Evolutionary conservation across 2,113 vertebrate genomes (phyloP), one percentile per base, ranked within the genome.

Genomic region (Bubalus kerabau): DNA sequence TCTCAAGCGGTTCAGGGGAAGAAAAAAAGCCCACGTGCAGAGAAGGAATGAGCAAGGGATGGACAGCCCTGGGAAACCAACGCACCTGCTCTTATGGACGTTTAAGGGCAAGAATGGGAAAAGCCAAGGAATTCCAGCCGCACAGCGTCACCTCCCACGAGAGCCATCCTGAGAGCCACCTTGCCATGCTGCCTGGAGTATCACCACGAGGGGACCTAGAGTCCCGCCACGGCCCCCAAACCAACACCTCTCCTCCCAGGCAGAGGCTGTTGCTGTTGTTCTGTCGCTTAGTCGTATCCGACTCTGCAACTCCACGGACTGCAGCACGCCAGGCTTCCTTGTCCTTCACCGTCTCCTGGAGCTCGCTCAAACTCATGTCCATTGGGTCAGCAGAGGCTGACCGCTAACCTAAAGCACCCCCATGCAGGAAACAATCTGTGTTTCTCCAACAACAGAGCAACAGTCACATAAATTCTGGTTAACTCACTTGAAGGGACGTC

Each of bases 391-490:
- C 40, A 76, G 24, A 15, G 40, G 32, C 14, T 6, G 0, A 23
- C 14, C 0, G 0, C 9, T 4, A 13, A 21, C 17, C 81, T 2
- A 16, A 43, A 36, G 7, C 96, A 46, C 11, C 1, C 14, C 0
- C 40, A 28, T 4, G 24, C n/a, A 54, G 6, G 3, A 23, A 14
- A 19, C 46, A 7, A 2, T 0, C 23, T 3, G 2, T 7, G 19
- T 9, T 0, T 23, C n/a, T 12, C 60, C 60, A 5, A 1, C 57
- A 3, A 11, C 9, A 36, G 52, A 14, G 32, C 4, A 1, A 6
- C 28, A 6, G 23, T 32, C 16, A 16, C 6, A 0, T 17, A 23
- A 43, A 10, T 13, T 17, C 88, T 3, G 6, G 40, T 28, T 43
- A 50, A 9, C 19, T 16, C 50, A 1, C 32, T 19, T 0, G 4